phyloP scores from a whole-genome alignment of 2,797 vertebrate species.

The Mycteria americana region DNA sequence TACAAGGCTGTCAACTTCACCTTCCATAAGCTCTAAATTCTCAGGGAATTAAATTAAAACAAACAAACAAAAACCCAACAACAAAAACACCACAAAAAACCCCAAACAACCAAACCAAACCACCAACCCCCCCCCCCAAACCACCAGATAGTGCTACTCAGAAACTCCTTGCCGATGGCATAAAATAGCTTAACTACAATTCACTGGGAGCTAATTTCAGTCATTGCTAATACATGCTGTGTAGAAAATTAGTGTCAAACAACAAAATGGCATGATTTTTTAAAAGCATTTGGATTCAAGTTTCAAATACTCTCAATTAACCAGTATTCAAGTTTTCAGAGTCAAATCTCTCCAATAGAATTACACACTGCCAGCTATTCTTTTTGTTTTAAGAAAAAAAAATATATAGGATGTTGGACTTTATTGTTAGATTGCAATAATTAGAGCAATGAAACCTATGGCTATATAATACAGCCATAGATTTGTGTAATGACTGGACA shows the following conservation, averaged over 20 bases:
- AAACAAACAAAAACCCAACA: neutral
- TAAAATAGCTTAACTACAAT: constrained; percentile 74
- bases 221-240: constrained; percentile 73
- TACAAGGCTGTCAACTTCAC: neutral
- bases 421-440: neutral
- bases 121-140: neutral
- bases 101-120: neutral
- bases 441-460: neutral
- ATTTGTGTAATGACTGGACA: neutral
- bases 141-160: constrained; percentile 40
- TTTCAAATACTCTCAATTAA: constrained; percentile 66
- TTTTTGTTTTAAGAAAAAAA: constrained; percentile 8
- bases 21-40: neutral
- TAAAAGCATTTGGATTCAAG: constrained; percentile 71
- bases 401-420: neutral
- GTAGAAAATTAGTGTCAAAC: constrained; percentile 79
- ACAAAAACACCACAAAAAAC: neutral
- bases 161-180: constrained; percentile 62
- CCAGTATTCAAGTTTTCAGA: constrained; percentile 58
- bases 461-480: neutral
- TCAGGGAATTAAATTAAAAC: neutral
- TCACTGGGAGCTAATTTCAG: constrained; percentile 79
- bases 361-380: neutral
- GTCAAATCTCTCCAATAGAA: neutral
- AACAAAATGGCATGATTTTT: constrained; percentile 74